Evolutionary conservation across 2,888 invertebrate genomes (phyloP), one percentile per base, ranked within the genome.

Genomic region (Thymelicus acteon): DNA sequence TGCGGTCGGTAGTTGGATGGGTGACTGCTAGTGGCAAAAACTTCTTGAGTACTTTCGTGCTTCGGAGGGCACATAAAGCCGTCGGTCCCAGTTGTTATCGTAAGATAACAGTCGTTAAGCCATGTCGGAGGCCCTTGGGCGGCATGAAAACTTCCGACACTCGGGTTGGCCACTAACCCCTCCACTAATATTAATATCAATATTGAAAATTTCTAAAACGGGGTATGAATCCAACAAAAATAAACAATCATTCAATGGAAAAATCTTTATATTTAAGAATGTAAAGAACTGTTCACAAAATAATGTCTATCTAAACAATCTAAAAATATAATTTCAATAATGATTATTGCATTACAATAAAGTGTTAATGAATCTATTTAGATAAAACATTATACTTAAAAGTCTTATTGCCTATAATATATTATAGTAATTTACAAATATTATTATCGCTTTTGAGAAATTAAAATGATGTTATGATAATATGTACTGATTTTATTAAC

Each of bases 261-360:
- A 79, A 79, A 77, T 75, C 74, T 63, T 77, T 82, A 80, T 82
- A 80, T 78, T 80, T 73, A 73, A 75, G 72, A 79, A 79, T 81
- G 79, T 82, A 81, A 82, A 81, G 75, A 78, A 76, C 79, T 77
- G 75, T 76, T 82, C 78, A 80, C 79, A 81, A 82, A 85, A 84
- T 84, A 85, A 85, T 79, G 77, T 80, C 79, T 82, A 85, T 85
- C 80, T 83, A 86, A 83, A 84, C 78, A 76, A 80, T 83, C 82
- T 81, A 82, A 87, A 88, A 87, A 89, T 87, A 87, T 77, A 81
- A 79, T 79, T 84, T 80, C 76, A 79, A 82, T 79, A 76, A 80
- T 75, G 67, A 75, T 78, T 76, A 82, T 80, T 82, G 83, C 81
- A 80, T 79, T 80, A 77, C 70, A 64, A 48, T 60, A 44, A 63